phyloP scores from a whole-genome alignment of 2,888 invertebrate species.

The Drosophila sordidapex region DNA sequence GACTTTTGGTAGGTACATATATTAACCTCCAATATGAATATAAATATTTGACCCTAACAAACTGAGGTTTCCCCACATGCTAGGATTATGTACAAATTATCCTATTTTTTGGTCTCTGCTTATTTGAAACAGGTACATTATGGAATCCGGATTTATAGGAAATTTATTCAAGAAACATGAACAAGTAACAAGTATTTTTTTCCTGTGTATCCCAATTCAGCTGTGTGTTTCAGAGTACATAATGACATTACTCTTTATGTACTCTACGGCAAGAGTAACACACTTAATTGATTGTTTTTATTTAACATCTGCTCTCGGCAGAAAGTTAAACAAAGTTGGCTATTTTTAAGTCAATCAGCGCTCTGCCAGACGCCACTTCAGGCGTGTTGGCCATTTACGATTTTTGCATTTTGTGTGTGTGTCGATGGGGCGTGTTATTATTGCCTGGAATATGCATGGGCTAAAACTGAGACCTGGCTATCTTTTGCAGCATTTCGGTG shows the following conservation, averaged over 20 bases:
- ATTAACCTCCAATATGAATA: too few species aligned
- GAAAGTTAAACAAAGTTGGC: conserved; percentile 10
- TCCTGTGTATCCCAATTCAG: neutral
- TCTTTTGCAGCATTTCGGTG: conserved; percentile 82
- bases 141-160: too few species aligned
- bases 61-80: too few species aligned
- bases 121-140: too few species aligned
- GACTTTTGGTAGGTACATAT: too few species aligned
- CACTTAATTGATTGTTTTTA: conserved; percentile 1
- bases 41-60: too few species aligned
- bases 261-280: neutral
- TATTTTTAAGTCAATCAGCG: conserved; percentile 31
- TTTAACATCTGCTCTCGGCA: conserved; percentile 17
- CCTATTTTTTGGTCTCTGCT: too few species aligned
- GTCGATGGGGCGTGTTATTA: conserved; percentile 8
- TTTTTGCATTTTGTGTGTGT: neutral
- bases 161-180: neutral
- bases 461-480: conserved; percentile 19
- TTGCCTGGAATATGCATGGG: conserved; percentile 19
- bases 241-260: neutral
- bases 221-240: neutral
- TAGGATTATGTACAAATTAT: too few species aligned
- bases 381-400: neutral
- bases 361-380: conserved; percentile 18
- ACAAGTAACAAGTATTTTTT: neutral